Evolutionary conservation across 2,888 invertebrate genomes (phyloP), one percentile per base, ranked within the genome.

Genomic region (Caenorhabditis virilis): DNA sequence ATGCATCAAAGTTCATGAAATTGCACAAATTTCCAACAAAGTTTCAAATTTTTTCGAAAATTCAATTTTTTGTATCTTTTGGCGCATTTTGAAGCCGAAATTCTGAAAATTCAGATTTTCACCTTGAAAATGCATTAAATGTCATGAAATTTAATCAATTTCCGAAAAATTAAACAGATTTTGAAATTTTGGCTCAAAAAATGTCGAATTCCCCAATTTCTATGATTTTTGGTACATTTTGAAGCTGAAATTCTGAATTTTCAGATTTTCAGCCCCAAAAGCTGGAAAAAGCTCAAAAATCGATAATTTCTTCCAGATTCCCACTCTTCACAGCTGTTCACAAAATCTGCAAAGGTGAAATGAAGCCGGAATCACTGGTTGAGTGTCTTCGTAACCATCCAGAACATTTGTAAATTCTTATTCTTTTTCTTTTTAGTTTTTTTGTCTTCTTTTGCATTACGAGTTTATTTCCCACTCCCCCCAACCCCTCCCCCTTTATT

Each of bases 251-350:
- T n/a, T n/a, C n/a, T n/a, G n/a, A n/a, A n/a, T n/a, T n/a, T n/a
- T n/a, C n/a, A n/a, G 6, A 30, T 30, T 30, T 30, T 30, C 6
- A 30, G 13, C 13, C 30, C 30, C 30, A 30, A 30, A 9, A 9
- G 6, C 30, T 30, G 6, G 30, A 16, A 43, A 20, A 22, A 43
- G 9, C 25, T n/a, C 25, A 35, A 18, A 18, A 26, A 20, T 51
- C 22, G 50, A 18, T 25, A 9, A 9, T 13, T 9, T 30, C 13
- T 87, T 87, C 20, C 86, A 93, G 93, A 84, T 98, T 95, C 85
- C 98, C 98, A 0, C 86, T 98, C 46, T 97, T 98, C 85, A 93
- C 92, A 35, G 92, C 95, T 46, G 91, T 98, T 77, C 93, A 93
- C 86, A 89, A 89, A 84, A 95, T 98, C 83, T 97, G 95, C 85